A percentile compares a stretch with the other conserved stretches of the same genome.
Conservation (phyloP, 2,797 vertebrate genomes). For the Melanotaenia parkinsoni region DNA sequence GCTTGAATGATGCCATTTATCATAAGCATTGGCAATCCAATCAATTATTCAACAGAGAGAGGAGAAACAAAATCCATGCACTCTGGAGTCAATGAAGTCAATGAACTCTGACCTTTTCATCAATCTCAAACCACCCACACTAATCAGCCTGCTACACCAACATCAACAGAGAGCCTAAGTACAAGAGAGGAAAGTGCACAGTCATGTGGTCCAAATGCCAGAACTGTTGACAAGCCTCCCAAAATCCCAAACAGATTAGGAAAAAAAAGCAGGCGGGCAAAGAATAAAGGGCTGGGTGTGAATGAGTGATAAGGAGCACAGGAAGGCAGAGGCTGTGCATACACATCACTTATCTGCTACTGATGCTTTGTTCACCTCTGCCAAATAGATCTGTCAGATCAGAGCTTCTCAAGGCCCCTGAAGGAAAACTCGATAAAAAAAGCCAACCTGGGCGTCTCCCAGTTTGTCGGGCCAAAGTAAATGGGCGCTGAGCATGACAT, state of each 20-base stretch:
- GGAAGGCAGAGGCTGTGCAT: slow-evolving; percentile 29
- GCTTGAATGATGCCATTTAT: slow-evolving; percentile 60
- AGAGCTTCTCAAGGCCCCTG: slow-evolving; percentile 56
- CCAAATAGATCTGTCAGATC: slow-evolving; percentile 66
- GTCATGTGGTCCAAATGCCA: neutral
- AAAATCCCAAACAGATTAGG: slow-evolving; percentile 40
- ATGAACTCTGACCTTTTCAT: slow-evolving; percentile 71
- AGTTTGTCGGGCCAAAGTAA: slow-evolving; percentile 49
- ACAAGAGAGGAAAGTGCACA: neutral
- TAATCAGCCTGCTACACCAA: slow-evolving; percentile 60
- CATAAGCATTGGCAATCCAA: slow-evolving; percentile 62
- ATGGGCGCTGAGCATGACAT: slow-evolving; percentile 34
- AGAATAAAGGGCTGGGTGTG: slow-evolving; percentile 22
- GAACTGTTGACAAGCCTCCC: slow-evolving; percentile 11
- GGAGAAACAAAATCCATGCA: slow-evolving; percentile 74
- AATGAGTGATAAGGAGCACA: slow-evolving; percentile 45
- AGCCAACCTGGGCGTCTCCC: slow-evolving; percentile 8
- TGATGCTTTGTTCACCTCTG: slow-evolving; percentile 50
- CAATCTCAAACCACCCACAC: slow-evolving; percentile 38
- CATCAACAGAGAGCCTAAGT: slow-evolving; percentile 23
- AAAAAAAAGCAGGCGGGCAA: neutral
- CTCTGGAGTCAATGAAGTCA: slow-evolving; percentile 63
- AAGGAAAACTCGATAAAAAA: slow-evolving; percentile 47
- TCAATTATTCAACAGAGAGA: slow-evolving; percentile 64
- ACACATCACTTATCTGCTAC: slow-evolving; percentile 67